Percentiles rank a stretch among this genome's conserved stretches.
phyloP scores from a whole-genome alignment of 2,113 vertebrate genomes.

The Trochalopteron elliotii region DNA sequence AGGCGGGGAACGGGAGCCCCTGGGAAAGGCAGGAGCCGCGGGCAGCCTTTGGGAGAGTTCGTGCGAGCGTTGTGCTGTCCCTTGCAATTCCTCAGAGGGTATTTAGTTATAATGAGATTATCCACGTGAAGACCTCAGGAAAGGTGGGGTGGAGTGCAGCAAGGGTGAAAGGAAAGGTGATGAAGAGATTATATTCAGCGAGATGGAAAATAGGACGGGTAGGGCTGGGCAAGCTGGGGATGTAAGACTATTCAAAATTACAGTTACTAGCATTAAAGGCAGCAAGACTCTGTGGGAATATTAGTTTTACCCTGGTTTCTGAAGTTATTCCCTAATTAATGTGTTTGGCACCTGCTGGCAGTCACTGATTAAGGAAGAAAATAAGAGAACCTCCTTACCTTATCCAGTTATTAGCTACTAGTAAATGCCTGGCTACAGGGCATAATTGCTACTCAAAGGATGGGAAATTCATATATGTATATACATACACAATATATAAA shows the following conservation, averaged over 20 bases:
- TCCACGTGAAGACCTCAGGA: not conserved
- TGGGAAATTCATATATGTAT: not conserved
- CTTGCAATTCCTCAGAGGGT: no score
- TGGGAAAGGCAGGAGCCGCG: fast-evolving
- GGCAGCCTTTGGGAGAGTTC: not conserved
- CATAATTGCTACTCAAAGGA: not conserved
- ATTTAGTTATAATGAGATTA: not conserved
- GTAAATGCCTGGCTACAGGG: not conserved
- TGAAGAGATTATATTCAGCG: not conserved
- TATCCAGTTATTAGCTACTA: not conserved
- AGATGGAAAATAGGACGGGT: not conserved
- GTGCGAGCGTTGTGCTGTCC: not conserved
- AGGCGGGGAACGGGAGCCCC: not conserved
- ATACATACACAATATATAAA: no score
- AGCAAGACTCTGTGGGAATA: not conserved
- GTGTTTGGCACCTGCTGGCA: not conserved
- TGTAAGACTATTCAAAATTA: not conserved
- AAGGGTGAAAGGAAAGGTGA: not conserved
- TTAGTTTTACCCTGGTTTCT: not conserved
- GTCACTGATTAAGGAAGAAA: not conserved
- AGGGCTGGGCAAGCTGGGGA: not conserved
- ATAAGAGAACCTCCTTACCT: not conserved
- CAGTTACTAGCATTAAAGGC: not conserved
- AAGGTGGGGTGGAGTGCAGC: not conserved
- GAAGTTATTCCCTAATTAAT: not conserved